Conservation (phyloP, 2,797 vertebrate genomes). For the Pygocentrus nattereri region DNA sequence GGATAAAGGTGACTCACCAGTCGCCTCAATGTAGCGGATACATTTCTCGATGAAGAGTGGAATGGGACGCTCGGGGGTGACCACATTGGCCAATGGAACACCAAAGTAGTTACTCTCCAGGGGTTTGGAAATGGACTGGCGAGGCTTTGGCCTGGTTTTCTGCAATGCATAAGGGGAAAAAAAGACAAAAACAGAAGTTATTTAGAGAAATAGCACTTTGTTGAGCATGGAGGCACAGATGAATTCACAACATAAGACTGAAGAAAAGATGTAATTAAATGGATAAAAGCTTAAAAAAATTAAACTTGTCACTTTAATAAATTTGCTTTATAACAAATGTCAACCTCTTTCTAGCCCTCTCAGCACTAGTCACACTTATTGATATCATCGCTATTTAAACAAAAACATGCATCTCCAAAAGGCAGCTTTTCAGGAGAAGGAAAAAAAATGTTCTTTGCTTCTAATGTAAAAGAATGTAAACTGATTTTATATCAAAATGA, state of each 20-base stretch:
- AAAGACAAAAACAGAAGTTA: neutral
- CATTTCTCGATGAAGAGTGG: slow-evolving; percentile 95
- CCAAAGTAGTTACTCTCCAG: slow-evolving; percentile 97
- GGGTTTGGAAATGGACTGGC: slow-evolving; percentile 90
- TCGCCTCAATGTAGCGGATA: slow-evolving; percentile 94
- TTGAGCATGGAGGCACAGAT: neutral
- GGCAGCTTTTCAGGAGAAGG: no score
- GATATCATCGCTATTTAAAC: no score
- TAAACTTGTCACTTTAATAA: no score
- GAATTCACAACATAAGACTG: neutral
- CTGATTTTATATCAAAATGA: no score
- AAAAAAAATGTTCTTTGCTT: no score
- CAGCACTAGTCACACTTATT: no score
- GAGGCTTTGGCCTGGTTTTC: slow-evolving; percentile 90
- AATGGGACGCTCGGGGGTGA: slow-evolving; percentile 87
- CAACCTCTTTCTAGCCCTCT: no score
- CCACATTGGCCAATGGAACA: slow-evolving; percentile 85
- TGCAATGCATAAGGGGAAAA: slow-evolving; percentile 63
- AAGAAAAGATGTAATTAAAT: neutral
- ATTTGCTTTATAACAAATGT: no score
- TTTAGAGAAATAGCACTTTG: neutral
- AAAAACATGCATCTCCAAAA: no score
- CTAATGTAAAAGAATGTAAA: no score
- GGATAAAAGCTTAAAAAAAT: neutral
- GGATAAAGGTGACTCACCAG: slow-evolving; percentile 76